Conservation (phyloP, 2,113 vertebrate genomes). For the Sebastes schlegelii region DNA sequence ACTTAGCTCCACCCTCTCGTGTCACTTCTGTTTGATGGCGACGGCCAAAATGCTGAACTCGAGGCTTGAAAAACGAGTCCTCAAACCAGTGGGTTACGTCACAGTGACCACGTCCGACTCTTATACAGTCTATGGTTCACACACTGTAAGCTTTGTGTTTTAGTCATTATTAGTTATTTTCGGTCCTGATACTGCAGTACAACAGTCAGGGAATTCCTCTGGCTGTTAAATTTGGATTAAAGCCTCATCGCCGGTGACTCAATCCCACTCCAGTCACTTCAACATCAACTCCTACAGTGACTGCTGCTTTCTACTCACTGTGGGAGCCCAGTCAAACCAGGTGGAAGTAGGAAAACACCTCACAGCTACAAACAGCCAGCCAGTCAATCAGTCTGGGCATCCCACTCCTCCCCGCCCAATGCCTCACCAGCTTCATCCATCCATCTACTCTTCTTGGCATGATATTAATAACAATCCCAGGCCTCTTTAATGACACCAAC, state of each 20-base stretch:
- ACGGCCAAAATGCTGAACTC: too few relatives aligned
- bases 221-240: conserved; percentile 46
- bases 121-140: neutral
- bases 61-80: too few relatives aligned
- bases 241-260: conserved; percentile 54
- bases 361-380: neutral
- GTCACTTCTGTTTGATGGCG: too few relatives aligned
- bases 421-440: conserved; percentile 6
- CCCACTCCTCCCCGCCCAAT: neutral
- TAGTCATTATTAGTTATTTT: neutral
- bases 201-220: conserved; percentile 41
- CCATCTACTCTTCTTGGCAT: neutral
- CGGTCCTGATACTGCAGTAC: conserved; percentile 13
- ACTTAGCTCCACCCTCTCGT: too few relatives aligned
- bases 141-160: conserved; percentile 1
- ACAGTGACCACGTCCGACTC: too few relatives aligned
- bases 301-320: conserved; percentile 32
- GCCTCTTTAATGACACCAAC: conserved; percentile 22
- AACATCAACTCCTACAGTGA: conserved; percentile 52
- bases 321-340: conserved; percentile 43
- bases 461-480: conserved; percentile 4
- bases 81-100: too few relatives aligned
- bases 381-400: conserved; percentile 16
- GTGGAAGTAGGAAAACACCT: conserved; percentile 35
- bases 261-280: conserved; percentile 55